Percentiles rank a stretch among this genome's conserved stretches.
phyloP scores from a whole-genome alignment of 2,888 invertebrate genomes.

The Apotomis turbidana region DNA sequence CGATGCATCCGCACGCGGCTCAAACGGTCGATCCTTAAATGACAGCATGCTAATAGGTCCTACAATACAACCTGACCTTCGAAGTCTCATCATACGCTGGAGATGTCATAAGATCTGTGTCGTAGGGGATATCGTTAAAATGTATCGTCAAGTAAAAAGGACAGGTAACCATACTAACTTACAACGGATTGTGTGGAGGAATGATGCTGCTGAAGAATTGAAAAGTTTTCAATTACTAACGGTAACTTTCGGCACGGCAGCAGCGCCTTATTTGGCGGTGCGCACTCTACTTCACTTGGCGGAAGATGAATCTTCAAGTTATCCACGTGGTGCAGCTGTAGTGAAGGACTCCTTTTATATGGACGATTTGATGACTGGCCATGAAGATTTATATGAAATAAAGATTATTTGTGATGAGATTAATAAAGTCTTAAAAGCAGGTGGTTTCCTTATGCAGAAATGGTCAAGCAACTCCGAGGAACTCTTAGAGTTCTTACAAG shows the following conservation, averaged over 20 bases:
- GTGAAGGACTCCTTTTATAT: too few relatives aligned
- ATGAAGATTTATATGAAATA: too few relatives aligned
- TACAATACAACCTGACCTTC: conserved; percentile 46
- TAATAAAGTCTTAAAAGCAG: too few relatives aligned
- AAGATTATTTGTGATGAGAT: too few relatives aligned
- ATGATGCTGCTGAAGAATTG: conserved; percentile 3
- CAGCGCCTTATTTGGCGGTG: conserved; percentile 46
- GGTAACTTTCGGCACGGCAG: conserved; percentile 12
- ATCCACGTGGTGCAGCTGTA: too few relatives aligned
- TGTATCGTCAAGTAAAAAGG: conserved; percentile 49
- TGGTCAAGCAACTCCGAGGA: too few relatives aligned
- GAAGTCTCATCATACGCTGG: conserved; percentile 44
- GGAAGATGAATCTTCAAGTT: conserved; percentile 20
- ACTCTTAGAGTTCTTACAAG: too few relatives aligned
- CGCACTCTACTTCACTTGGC: conserved; percentile 43
- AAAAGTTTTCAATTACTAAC: conserved; percentile 40
- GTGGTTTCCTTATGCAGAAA: too few relatives aligned
- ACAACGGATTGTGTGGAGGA: conserved; percentile 33
- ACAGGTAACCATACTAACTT: conserved; percentile 33
- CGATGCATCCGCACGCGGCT: conserved; percentile 41
- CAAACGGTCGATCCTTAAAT: conserved; percentile 44
- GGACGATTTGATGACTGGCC: too few relatives aligned
- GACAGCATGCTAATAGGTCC: conserved; percentile 46
- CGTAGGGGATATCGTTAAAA: conserved; percentile 46
- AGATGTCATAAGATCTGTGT: conserved; percentile 85